phyloP scores from a whole-genome alignment of 2,113 vertebrate genomes.

The Lipophrys pholis region DNA sequence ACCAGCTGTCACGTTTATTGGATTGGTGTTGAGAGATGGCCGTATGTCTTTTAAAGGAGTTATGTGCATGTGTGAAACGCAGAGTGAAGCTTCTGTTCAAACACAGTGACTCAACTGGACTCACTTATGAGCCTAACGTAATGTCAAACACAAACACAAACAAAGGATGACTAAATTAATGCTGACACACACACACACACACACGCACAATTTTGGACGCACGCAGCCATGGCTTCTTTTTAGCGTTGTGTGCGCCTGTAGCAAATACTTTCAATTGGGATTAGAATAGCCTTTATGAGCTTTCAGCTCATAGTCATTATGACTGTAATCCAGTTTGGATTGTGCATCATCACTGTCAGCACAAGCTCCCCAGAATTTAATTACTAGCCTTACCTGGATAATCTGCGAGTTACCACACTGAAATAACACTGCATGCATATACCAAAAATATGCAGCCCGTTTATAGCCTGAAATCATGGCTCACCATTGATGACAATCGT shows the following conservation, averaged over 20 bases:
- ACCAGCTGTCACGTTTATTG: conserved; percentile 67
- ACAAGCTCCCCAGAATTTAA: conserved; percentile 33
- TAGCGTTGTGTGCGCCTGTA: conserved; percentile 24
- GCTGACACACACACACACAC: conserved; percentile 12
- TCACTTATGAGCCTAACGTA: not conserved
- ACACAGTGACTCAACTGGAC: conserved; percentile 29
- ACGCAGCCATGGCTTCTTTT: conserved; percentile 18
- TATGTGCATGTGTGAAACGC: conserved; percentile 24
- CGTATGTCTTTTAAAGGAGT: conserved; percentile 38
- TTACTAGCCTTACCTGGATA: conserved; percentile 25
- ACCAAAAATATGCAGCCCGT: not conserved
- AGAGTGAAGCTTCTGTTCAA: conserved; percentile 14
- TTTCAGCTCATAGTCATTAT: conserved; percentile 52
- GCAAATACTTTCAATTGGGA: conserved; percentile 55
- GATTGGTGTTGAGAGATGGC: conserved; percentile 65
- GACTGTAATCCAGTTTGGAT: conserved; percentile 48
- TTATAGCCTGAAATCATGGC: conserved; percentile 13
- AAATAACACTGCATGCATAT: not conserved
- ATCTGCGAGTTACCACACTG: conserved; percentile 16
- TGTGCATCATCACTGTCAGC: conserved; percentile 28
- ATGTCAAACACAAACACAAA: conserved; percentile 5
- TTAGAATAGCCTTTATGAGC: conserved; percentile 39
- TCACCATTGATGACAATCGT: conserved; percentile 27
- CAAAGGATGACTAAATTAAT: conserved; percentile 18
- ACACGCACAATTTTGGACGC: conserved; percentile 15